Percentiles rank a stretch among this genome's conserved stretches.
Conservation (phyloP, 2,113 vertebrate genomes). For the Papio anubis region DNA sequence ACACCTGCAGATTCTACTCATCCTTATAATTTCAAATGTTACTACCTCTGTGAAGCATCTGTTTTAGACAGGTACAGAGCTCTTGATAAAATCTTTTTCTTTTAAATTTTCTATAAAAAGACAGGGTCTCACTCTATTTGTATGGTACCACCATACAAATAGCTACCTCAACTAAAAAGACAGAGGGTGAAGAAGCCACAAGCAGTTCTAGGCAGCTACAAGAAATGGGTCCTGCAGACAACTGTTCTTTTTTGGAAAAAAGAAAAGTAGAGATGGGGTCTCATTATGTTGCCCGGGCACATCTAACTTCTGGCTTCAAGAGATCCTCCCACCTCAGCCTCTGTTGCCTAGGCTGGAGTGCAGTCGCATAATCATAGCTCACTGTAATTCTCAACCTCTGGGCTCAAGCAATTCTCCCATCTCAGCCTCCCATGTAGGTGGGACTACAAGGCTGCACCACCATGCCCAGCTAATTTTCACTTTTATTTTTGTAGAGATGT, state of each 20-base stretch:
- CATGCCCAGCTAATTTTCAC: not conserved
- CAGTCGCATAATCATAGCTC: no score
- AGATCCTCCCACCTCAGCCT: constrained; percentile 69
- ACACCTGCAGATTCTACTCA: not conserved
- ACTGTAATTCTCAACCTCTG: not conserved
- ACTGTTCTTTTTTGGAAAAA: not conserved
- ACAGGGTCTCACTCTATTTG: not conserved
- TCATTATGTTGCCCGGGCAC: constrained; percentile 79
- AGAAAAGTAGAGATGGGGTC: not conserved
- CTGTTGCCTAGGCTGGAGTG: no score
- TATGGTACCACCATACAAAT: not conserved
- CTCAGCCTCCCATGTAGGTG: not conserved
- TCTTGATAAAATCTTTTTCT: not conserved
- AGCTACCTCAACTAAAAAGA: not conserved
- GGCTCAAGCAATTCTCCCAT: not conserved
- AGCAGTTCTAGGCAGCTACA: not conserved
- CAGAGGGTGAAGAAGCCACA: not conserved
- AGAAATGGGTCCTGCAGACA: not conserved
- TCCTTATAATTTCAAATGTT: not conserved
- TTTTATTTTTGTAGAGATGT: not conserved
- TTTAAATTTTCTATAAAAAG: not conserved
- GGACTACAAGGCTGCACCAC: not conserved
- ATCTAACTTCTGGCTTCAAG: no score
- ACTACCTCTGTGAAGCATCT: not conserved
- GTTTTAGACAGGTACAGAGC: not conserved